A percentile compares a stretch with the other conserved stretches of the same genome.
Evolutionary conservation across 2,888 invertebrate genomes (phyloP).

Genomic region (Heliconius erato): DNA sequence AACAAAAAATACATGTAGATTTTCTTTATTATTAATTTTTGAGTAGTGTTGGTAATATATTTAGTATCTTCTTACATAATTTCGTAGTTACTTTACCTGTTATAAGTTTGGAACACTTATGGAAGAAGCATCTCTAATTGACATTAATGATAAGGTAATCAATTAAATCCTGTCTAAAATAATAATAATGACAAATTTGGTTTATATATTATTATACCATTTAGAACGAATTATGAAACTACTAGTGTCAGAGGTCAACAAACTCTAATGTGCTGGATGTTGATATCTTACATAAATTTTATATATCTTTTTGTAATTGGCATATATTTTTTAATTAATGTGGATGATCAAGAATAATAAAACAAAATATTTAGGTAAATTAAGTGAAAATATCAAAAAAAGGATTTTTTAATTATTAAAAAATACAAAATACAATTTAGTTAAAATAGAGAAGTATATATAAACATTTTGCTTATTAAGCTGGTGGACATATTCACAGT

Average conservation of each 20-base stretch:
- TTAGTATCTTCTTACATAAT: constrained; percentile 40
- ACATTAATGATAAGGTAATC: constrained; percentile 72
- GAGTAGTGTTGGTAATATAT: constrained; percentile 38
- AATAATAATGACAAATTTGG: background rate
- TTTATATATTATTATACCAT: background rate
- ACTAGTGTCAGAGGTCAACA: constrained; percentile 20
- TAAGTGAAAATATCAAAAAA: background rate
- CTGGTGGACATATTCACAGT: constrained; percentile 75
- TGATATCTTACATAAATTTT: constrained; percentile 1
- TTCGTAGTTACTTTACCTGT: constrained; percentile 41
- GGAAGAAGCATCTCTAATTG: constrained; percentile 69
- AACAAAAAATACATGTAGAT: constrained; percentile 44
- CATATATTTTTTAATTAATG: background rate
- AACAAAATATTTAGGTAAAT: background rate
- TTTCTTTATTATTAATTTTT: constrained; percentile 28
- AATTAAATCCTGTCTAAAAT: background rate
- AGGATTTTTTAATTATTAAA: background rate
- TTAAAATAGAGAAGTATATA: constrained; percentile 30
- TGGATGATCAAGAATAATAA: background rate
- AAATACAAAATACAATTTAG: background rate
- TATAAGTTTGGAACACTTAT: constrained; percentile 57
- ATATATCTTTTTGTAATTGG: background rate
- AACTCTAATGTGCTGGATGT: constrained; percentile 22
- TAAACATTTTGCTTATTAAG: constrained; percentile 47
- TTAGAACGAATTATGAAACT: constrained; percentile 14